These are phyloP conservation scores for Biston stratarius DNA, from an alignment of 2,888 invertebrate species.

Conservation along the genomic window DNA sequence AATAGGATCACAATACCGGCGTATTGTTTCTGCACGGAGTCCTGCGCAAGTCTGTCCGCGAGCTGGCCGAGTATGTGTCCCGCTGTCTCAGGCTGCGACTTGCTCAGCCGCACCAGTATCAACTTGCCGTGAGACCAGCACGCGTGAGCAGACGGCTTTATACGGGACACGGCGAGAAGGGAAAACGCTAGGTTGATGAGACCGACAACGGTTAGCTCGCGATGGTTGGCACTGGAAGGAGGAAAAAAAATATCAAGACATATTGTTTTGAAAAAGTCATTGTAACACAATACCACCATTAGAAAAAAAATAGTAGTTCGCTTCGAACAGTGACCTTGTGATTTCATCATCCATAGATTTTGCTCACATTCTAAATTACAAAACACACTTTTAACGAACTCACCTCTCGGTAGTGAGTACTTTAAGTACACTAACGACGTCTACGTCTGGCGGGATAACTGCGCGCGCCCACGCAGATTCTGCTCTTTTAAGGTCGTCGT, in stretches of 20 bases:
- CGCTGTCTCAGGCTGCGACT: constrained; percentile 70
- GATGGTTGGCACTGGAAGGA: constrained; percentile 69
- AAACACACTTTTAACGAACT: too few species aligned
- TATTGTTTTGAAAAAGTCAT: too few species aligned
- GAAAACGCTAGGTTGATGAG: constrained; percentile 73
- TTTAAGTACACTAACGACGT: constrained; percentile 69
- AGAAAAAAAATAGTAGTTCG: too few species aligned
- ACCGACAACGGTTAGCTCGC: constrained; percentile 72
- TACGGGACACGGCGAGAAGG: constrained; percentile 60
- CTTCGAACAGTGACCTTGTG: too few species aligned
- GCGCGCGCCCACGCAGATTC: constrained; percentile 72
- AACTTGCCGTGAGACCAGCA: constrained; percentile 74
- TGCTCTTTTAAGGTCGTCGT: constrained; percentile 60
- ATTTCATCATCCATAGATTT: too few species aligned
- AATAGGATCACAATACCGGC: constrained; percentile 56
- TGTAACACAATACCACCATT: too few species aligned
- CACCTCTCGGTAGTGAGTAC: constrained; percentile 77
- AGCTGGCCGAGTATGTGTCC: constrained; percentile 65
- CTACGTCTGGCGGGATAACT: constrained; percentile 68
- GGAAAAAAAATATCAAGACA: neutral
- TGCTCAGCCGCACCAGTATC: constrained; percentile 69
- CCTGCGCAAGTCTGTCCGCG: constrained; percentile 65
- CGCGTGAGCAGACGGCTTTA: constrained; percentile 54
- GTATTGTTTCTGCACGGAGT: constrained; percentile 62
- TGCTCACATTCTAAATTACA: too few species aligned